Conservation (phyloP, 2,113 vertebrate genomes). For the Acrocephalus arundinaceus region DNA sequence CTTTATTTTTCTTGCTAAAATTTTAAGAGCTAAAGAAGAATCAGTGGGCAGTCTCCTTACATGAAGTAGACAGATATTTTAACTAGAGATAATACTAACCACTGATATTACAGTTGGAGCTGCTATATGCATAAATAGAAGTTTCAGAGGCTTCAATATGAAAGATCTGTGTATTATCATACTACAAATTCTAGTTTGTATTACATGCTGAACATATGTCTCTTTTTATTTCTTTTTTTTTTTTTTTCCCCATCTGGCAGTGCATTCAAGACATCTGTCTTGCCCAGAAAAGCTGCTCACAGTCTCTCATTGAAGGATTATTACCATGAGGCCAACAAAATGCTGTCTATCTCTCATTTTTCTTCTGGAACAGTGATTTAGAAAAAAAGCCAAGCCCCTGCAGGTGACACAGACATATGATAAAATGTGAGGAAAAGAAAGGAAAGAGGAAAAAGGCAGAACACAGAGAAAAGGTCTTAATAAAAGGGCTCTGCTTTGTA, state of each 20-base stretch:
- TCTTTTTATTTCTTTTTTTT: not conserved
- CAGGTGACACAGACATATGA: not conserved
- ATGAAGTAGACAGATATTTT: not conserved
- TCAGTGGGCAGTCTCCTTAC: not conserved
- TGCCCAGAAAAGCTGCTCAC: not conserved
- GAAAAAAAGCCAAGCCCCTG: not conserved
- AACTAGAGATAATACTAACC: not conserved
- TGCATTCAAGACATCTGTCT: not conserved
- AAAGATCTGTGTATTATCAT: not conserved
- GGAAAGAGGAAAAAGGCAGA: not conserved
- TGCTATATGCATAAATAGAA: not conserved
- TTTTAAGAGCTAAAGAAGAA: not conserved
- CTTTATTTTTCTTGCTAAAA: not conserved
- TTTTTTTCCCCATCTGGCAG: not conserved
- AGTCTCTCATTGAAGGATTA: not conserved
- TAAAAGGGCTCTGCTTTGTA: not conserved
- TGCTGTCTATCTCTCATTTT: not conserved
- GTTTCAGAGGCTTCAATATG: not conserved
- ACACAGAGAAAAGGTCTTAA: not conserved
- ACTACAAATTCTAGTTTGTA: not conserved
- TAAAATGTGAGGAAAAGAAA: not conserved
- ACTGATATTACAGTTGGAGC: not conserved
- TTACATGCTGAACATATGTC: not conserved
- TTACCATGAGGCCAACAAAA: not conserved
- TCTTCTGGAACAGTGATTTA: not conserved